These are phyloP conservation scores for Rhinatrema bivittatum DNA, from an alignment of 2,797 vertebrate species.

Conservation along the genomic window DNA sequence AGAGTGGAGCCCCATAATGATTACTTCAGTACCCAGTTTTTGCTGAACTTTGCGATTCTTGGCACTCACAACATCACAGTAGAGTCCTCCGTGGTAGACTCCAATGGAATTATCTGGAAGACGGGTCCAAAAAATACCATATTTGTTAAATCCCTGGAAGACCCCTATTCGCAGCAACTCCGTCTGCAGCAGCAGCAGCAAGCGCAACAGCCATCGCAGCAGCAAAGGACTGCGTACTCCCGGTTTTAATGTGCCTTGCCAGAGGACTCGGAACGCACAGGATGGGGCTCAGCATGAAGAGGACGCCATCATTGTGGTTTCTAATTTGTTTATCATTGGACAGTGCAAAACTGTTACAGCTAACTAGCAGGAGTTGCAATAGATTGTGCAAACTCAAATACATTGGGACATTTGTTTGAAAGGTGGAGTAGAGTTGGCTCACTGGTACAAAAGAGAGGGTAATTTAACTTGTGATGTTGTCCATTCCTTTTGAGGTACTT, in stretches of 20 bases:
- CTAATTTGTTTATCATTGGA: too few species aligned
- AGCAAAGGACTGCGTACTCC: constrained; percentile 67
- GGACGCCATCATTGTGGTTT: too few species aligned
- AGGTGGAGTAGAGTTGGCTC: too few species aligned
- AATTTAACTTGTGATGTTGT: too few species aligned
- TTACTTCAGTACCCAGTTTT: constrained; percentile 97
- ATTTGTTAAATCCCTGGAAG: constrained; percentile 89
- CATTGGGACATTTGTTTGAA: too few species aligned
- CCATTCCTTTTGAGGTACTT: too few species aligned
- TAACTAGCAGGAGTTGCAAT: too few species aligned
- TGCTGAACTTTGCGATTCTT: constrained; percentile 84
- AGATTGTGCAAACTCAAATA: too few species aligned
- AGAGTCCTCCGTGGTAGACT: constrained; percentile 91
- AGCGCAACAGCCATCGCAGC: constrained; percentile 51
- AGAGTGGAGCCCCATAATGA: constrained; percentile 94
- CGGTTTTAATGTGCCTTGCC: constrained; percentile 76
- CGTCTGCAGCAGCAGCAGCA: constrained; percentile 84
- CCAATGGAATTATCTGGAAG: constrained; percentile 87
- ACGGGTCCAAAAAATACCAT: constrained; percentile 87
- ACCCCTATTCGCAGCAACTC: constrained; percentile 90
- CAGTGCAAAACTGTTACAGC: too few species aligned
- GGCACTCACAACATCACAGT: constrained; percentile 87
- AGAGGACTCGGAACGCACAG: not conserved
- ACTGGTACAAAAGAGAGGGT: too few species aligned
- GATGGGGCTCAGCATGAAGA: not conserved